phyloP scores from a whole-genome alignment of 2,797 vertebrate species.

The Anabas testudineus region DNA sequence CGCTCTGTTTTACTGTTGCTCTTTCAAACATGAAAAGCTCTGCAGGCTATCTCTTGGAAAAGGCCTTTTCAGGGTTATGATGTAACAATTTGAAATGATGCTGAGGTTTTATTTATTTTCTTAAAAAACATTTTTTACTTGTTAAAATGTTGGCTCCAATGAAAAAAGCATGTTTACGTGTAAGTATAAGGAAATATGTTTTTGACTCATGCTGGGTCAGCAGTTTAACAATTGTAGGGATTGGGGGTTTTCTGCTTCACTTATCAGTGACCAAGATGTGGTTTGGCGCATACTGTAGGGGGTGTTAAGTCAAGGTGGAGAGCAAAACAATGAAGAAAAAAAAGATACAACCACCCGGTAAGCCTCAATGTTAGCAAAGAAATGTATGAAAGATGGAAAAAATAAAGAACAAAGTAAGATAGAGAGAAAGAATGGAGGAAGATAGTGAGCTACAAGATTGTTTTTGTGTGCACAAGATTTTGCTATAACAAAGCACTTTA shows the following conservation, averaged over 20 bases:
- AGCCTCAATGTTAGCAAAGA: not conserved
- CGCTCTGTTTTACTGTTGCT: constrained; percentile 28
- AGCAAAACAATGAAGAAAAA: not conserved
- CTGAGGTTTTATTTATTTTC: constrained; percentile 15
- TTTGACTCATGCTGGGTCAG: not conserved
- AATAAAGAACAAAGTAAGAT: no score
- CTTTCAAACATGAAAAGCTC: constrained; percentile 39
- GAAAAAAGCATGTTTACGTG: constrained; percentile 3
- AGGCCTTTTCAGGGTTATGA: constrained; percentile 30
- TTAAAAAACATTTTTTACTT: constrained; percentile 9
- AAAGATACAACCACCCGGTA: not conserved
- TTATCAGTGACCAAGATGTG: constrained; percentile 2
- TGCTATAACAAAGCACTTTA: not conserved
- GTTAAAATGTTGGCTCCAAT: constrained; percentile 19
- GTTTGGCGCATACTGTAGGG: constrained; percentile 11
- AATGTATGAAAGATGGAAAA: not conserved
- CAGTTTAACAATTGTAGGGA: not conserved
- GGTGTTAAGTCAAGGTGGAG: not conserved
- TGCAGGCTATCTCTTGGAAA: constrained; percentile 13
- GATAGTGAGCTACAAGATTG: not conserved
- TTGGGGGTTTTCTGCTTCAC: constrained; percentile 1
- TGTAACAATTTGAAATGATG: constrained; percentile 51
- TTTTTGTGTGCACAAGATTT: not conserved
- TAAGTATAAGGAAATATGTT: not conserved
- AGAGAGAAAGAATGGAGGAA: not conserved